These are phyloP conservation scores for Tortrix viridana DNA, from an alignment of 2,888 invertebrate genomes.

Conservation along the genomic window DNA sequence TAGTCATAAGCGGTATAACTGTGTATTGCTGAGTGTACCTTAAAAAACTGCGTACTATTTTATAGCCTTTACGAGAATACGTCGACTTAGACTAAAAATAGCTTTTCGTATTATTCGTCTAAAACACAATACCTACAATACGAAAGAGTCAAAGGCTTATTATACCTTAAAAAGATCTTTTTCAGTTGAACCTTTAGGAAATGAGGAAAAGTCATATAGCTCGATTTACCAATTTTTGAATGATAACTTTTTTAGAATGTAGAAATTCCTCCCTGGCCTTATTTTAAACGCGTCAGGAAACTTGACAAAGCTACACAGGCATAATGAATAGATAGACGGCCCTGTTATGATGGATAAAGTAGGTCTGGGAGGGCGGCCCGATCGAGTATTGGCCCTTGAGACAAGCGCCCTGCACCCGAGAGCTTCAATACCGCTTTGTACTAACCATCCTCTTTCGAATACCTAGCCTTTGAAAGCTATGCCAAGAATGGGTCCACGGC, in stretches of 20 bases:
- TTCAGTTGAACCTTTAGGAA: too few relatives aligned
- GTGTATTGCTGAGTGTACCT: too few relatives aligned
- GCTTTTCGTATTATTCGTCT: too few relatives aligned
- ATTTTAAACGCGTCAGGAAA: background rate
- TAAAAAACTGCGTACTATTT: too few relatives aligned
- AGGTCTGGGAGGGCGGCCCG: constrained; percentile 54
- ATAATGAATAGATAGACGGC: constrained; percentile 45
- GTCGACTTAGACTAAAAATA: too few relatives aligned
- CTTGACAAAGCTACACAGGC: constrained; percentile 38
- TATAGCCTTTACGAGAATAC: too few relatives aligned
- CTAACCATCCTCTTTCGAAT: constrained; percentile 52
- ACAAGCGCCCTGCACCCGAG: constrained; percentile 69
- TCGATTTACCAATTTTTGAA: too few relatives aligned
- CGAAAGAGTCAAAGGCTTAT: too few relatives aligned
- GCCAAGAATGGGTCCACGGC: constrained; percentile 28
- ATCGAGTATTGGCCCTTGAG: constrained; percentile 73
- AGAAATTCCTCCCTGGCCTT: background rate
- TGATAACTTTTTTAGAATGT: too few relatives aligned
- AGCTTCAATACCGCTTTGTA: constrained; percentile 62
- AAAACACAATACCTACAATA: too few relatives aligned
- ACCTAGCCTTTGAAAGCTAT: constrained; percentile 43
- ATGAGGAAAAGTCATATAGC: too few relatives aligned
- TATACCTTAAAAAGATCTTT: too few relatives aligned
- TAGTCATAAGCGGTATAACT: background rate
- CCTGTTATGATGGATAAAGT: constrained; percentile 50